Evolutionary conservation across 1,140 invertebrate genomes (phyloP).

Genomic region (Mycetomoellerius zeteki): DNA sequence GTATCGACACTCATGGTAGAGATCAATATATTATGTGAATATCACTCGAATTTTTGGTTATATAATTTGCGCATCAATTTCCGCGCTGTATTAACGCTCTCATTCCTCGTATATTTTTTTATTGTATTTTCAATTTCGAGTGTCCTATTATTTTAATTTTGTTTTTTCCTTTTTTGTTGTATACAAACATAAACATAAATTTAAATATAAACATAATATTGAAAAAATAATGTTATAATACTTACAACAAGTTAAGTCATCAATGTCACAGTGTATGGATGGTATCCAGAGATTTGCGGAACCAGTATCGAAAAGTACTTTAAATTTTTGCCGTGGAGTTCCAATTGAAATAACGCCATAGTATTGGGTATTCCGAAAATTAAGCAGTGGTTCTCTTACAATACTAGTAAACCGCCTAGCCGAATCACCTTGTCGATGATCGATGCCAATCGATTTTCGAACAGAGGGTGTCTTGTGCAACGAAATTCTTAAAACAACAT

Average conservation of each 20-base stretch:
- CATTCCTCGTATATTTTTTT: no score
- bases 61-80: no score
- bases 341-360: constrained; percentile 98
- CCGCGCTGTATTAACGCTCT: no score
- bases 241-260: constrained; percentile 92
- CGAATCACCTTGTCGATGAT: constrained; percentile 88
- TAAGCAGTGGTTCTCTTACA: constrained; percentile 94
- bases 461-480: constrained; percentile 91
- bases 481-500: constrained; percentile 89
- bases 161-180: background rate
- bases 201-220: background rate
- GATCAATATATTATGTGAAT: no score
- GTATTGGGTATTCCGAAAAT: constrained; percentile 99
- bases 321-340: constrained; percentile 96
- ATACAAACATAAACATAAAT: background rate
- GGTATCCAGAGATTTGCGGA: constrained; percentile 99
- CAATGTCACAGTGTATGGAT: constrained; percentile 97
- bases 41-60: no score
- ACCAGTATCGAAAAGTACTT: constrained; percentile 99
- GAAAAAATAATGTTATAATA: constrained; percentile 65
- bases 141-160: no score
- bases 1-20: no score
- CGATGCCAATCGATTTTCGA: constrained; percentile 92
- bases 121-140: no score
- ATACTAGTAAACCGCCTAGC: constrained; percentile 87